Evolutionary conservation across 2,888 invertebrate genomes (phyloP), one percentile per base, ranked within the genome.

Genomic region (Ceramica pisi): DNA sequence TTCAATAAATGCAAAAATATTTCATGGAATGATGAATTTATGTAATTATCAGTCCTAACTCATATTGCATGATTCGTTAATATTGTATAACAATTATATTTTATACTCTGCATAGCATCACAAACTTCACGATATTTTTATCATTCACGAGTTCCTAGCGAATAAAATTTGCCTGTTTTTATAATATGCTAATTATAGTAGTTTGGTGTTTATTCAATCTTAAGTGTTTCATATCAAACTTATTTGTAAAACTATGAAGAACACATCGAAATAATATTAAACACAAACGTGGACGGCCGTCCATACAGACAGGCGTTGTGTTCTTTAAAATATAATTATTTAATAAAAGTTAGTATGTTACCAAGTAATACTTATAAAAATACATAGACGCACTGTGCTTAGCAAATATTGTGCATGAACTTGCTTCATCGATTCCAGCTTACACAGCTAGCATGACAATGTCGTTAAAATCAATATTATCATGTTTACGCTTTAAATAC

Each of bases 351-450:
- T 79, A 82, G 75, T 76, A 82, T 70, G 78, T 82, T 80, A 86
- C 67, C 82, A 80, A 85, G 77, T 86, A 85, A 82, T 84, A 83
- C 75, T 84, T 81, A 88, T 84, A 84, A 89, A 88, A 89, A 90
- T 89, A 87, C 89, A 88, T 82, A 88, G 81, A 87, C 83, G 84
- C 86, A 90, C 88, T 90, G 90, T 91, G 90, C 91, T 87, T 87
- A 89, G 87, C 88, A 85, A 86, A 86, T 86, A 84, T 92, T 92
- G 93, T 93, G 93, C 92, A 90, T 89, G 74, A 88, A 82, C 76
- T 88, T 84, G 83, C 86, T 87, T 84, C 78, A 78, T 81, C 72
- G 71, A 78, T 81, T 78, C 72, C 77, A 85, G 81, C 83, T 83
- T 84, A 86, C 83, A 82, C 79, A 80, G 79, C 82, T 79, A 81